Percentiles rank a stretch among this genome's conserved stretches.
These are phyloP conservation scores for Lacerta bilineata DNA, from an alignment of 2,797 vertebrate species.

Conservation along the genomic window DNA sequence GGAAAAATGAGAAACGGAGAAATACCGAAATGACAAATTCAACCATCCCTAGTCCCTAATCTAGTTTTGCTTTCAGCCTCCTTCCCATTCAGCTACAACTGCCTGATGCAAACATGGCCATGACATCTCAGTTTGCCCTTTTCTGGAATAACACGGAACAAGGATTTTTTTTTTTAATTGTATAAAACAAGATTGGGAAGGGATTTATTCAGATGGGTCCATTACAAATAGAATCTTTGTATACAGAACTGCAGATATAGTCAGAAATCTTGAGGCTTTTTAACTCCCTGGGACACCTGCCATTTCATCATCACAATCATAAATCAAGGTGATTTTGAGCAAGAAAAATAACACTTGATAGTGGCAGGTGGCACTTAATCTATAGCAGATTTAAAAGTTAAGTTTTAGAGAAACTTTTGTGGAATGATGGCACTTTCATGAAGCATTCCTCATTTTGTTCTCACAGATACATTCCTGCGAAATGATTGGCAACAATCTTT, in stretches of 20 bases:
- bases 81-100: neutral
- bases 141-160: neutral
- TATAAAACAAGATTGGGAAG: neutral
- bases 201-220: neutral
- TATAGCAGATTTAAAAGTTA: neutral
- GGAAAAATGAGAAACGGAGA: too few relatives aligned
- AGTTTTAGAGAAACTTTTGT: slow-evolving; percentile 34
- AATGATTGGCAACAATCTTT: slow-evolving; percentile 39
- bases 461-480: slow-evolving; percentile 5
- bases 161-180: neutral
- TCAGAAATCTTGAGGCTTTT: neutral
- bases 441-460: slow-evolving; percentile 11
- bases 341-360: neutral
- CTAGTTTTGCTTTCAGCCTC: neutral
- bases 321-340: slow-evolving; percentile 29
- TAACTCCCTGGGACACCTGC: neutral
- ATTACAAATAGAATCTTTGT: neutral
- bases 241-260: neutral
- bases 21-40: neutral
- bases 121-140: neutral
- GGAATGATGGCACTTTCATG: slow-evolving; percentile 12
- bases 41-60: neutral
- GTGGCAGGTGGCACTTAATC: neutral
- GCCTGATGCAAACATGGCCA: neutral
- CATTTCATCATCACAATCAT: neutral